These are phyloP conservation scores for Bilobella aurantiaca DNA, from an alignment of 1,140 invertebrate species.

Conservation along the genomic window DNA sequence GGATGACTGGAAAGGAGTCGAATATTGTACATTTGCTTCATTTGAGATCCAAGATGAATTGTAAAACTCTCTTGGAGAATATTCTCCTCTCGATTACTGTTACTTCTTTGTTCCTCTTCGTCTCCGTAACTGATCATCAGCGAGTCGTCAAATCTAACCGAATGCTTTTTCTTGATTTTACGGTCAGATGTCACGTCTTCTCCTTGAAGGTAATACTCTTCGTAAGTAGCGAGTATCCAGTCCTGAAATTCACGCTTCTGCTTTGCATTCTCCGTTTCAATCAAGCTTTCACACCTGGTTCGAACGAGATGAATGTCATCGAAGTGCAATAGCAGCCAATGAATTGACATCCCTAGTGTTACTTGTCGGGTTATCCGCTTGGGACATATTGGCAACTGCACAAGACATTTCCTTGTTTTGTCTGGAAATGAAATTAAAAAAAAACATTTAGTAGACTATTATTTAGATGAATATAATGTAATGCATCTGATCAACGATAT, in stretches of 20 bases:
- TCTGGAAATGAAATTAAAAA: constrained; percentile 39
- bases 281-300: constrained; percentile 62
- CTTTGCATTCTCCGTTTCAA: constrained; percentile 58
- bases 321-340: constrained; percentile 61
- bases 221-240: constrained; percentile 64
- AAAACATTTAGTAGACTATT: not conserved
- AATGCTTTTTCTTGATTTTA: constrained; percentile 28
- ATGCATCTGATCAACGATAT: not conserved
- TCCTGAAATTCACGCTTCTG: constrained; percentile 64
- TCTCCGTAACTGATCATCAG: constrained; percentile 31
- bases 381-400: constrained; percentile 56
- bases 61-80: constrained; percentile 88
- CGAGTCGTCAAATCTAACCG: constrained; percentile 30
- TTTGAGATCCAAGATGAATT: constrained; percentile 89
- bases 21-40: constrained; percentile 98
- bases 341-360: constrained; percentile 66
- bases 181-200: constrained; percentile 41
- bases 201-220: constrained; percentile 51
- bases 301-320: constrained; percentile 64
- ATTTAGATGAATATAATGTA: too few species aligned
- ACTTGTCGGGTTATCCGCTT: constrained; percentile 45
- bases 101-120: constrained; percentile 36
- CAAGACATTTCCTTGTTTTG: constrained; percentile 68
- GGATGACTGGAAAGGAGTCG: constrained; percentile 75
- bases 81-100: constrained; percentile 38